These are phyloP conservation scores for Hycleus cichorii DNA, from an alignment of 1,140 invertebrate genomes.

Conservation along the genomic window DNA sequence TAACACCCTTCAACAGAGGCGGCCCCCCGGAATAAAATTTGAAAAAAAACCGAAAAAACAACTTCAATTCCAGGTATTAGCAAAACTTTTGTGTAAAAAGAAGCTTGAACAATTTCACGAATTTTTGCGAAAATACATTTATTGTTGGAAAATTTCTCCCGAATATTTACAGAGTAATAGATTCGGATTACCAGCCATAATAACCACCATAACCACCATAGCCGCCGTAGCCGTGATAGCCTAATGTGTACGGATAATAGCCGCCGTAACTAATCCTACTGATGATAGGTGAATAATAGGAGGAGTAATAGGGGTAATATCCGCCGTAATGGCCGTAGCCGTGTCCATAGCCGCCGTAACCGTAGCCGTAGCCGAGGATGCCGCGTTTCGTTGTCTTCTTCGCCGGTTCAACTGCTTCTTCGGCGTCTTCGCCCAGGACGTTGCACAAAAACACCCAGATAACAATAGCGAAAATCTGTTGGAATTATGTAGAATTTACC, in stretches of 20 bases:
- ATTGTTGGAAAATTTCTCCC: too few species aligned
- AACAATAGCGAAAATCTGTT: conserved; percentile 1
- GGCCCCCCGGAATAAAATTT: neutral
- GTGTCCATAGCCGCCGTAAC: conserved; percentile 16
- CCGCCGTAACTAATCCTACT: conserved; percentile 3
- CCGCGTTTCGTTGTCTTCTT: conserved; percentile 21
- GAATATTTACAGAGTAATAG: too few species aligned
- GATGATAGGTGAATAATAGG: neutral
- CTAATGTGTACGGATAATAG: conserved; percentile 12
- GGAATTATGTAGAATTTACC: neutral
- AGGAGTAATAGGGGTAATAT: conserved; percentile 12
- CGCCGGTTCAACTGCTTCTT: neutral
- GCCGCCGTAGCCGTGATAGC: conserved; percentile 10
- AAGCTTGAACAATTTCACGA: too few species aligned
- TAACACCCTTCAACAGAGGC: conserved; percentile 13
- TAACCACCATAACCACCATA: conserved; percentile 21
- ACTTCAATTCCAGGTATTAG: too few species aligned
- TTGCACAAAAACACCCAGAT: neutral
- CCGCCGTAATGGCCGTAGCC: conserved; percentile 15
- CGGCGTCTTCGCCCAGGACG: neutral
- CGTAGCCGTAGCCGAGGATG: conserved; percentile 20
- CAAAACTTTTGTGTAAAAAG: too few species aligned
- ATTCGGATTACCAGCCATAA: conserved; percentile 9
- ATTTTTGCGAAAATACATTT: neutral
- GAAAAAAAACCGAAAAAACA: too few species aligned